phyloP scores from a whole-genome alignment of 2,113 vertebrate species.

The Colius striatus region DNA sequence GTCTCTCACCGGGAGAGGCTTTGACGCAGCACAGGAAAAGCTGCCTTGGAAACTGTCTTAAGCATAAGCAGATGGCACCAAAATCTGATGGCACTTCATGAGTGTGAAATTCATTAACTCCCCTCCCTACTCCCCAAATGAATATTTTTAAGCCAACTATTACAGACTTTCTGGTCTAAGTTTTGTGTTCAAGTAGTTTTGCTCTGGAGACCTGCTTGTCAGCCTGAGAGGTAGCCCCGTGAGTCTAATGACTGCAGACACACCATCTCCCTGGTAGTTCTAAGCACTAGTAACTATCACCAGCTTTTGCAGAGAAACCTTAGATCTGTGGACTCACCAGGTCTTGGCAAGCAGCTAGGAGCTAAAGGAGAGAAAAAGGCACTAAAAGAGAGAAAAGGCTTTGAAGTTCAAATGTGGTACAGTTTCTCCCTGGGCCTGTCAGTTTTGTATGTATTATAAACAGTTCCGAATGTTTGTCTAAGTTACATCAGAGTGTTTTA shows the following conservation, averaged over 20 bases:
- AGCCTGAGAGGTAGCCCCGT: not conserved
- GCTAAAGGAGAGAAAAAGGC: not conserved
- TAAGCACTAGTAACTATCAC: not conserved
- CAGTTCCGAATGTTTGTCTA: not conserved
- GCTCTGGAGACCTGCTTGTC: not conserved
- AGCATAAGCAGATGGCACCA: conserved; percentile 53
- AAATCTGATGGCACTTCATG: not conserved
- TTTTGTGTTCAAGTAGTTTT: not conserved
- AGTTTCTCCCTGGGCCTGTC: not conserved
- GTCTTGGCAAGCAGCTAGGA: not conserved
- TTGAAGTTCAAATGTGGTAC: not conserved
- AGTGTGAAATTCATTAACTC: conserved; percentile 60
- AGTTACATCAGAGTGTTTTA: not conserved
- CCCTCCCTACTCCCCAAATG: not conserved
- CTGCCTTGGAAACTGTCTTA: conserved; percentile 9
- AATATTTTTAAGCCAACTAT: conserved; percentile 16
- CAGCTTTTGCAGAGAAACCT: not conserved
- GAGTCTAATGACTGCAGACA: not conserved
- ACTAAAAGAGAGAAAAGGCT: not conserved
- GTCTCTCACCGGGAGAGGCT: conserved; percentile 7
- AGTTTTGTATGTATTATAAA: not conserved
- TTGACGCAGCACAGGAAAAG: not conserved
- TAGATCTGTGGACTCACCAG: not conserved
- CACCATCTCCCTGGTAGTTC: accelerated
- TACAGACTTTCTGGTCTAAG: not conserved